Base-by-base conservation (phyloP, 2,888 invertebrate genomes). In the Ectropis crepuscularia region DNA sequence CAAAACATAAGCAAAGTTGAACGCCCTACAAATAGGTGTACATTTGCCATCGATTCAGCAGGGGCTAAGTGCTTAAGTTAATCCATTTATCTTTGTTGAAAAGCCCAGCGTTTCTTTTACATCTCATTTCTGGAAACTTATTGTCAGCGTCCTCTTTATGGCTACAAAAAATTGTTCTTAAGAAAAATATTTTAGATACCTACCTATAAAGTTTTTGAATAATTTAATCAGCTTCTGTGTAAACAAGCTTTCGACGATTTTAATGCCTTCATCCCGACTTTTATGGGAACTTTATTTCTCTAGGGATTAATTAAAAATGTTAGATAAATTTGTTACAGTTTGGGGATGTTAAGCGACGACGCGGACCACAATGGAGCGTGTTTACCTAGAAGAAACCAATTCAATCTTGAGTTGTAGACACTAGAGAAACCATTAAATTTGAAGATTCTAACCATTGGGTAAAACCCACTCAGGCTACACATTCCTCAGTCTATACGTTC, bases 71-170 rank as follows among this genome's bases (percentile, higher is more conserved):
- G 37, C 51, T 37, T 51, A 59, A 63, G 47, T 63, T 63, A 46
- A 50, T 10, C 45, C 57, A 63, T 63, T 63, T 58, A 63, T 53
- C 57, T 53, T 58, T 53, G 45, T 63, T 58, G 53, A 57, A 53
- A 58, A 53, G 16, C 12, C 28, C 49, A 28, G 49, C 53, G 58
- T 63, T 63, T 43, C 53, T 58, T 63, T 54, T 58, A 58, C 38
- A 63, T 58, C 49, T 49, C 45, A 43, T 54, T 54, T 49, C 55
- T 41, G 41, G 46, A 12, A 57, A 48, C 46, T 53, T 57, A 63
- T 63, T 63, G 62, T 57, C 53, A 53, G 53, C 57, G 48, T 48
- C 39, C 11, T 39, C 43, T 53, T 63, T 58, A 63, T 41, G 50
- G 61, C 55, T 51, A 51, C 47, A 38, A 39, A 46, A 48, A 60